Evolutionary conservation across 2,888 invertebrate species (phyloP).

Genomic region (Phortica okadai): DNA sequence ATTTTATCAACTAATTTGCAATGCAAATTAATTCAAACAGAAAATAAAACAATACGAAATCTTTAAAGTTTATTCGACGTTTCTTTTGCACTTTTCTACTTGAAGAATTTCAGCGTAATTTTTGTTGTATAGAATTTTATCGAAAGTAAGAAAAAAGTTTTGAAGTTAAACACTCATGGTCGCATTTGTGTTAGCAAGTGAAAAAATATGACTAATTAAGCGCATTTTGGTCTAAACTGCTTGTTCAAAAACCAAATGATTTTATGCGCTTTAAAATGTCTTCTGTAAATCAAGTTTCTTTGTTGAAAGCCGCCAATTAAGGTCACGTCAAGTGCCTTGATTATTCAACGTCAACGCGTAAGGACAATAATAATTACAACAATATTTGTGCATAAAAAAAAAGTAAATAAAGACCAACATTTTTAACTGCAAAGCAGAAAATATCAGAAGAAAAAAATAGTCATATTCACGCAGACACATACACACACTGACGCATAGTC

Average conservation of each 20-base stretch:
- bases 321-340: background rate
- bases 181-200: too few relatives aligned
- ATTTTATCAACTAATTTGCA: conserved; percentile 24
- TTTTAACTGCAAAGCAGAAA: conserved; percentile 1
- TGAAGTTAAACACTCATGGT: background rate
- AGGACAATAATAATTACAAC: background rate
- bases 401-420: background rate
- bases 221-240: too few relatives aligned
- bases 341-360: background rate
- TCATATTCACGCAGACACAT: background rate
- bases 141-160: background rate
- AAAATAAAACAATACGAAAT: background rate
- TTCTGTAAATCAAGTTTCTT: too few relatives aligned
- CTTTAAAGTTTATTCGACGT: conserved; percentile 1
- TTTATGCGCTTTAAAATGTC: too few relatives aligned
- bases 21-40: conserved; percentile 15
- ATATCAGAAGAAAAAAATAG: background rate
- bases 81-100: background rate
- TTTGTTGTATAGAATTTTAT: conserved; percentile 11
- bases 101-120: conserved; percentile 18
- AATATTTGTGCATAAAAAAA: background rate
- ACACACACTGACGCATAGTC: background rate
- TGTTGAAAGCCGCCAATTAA: background rate
- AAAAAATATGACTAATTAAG: too few relatives aligned
- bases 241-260: too few relatives aligned